Base-by-base conservation (phyloP, 92 coral and sea anemone genomes). In the Nematostella vectensis region DNA sequence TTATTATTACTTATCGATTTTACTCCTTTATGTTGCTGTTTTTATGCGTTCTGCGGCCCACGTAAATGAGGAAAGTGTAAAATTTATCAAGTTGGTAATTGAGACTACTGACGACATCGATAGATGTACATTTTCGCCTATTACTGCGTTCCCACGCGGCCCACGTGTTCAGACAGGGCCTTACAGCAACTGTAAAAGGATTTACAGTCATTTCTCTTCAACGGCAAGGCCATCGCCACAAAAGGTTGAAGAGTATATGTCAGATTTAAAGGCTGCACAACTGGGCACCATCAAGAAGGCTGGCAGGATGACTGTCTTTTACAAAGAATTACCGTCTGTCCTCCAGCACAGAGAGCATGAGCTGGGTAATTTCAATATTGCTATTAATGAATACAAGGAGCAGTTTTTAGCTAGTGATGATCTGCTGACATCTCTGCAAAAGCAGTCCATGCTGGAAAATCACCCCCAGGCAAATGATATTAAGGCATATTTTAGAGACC, bases 231-330 rank as follows among this genome's bases (percentile, higher is more conserved):
- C 51, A 10, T 10, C 51, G 4, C 71, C 71, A 33, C 49, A 65
- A 27, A 42, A 36, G 44, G 28, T 57, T 9, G 49, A 31, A 40
- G 49, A 27, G 31, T 44, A 47, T 24, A 44, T 59, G 55, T 23
- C 16, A 30, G 66, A 21, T 11, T 54, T 42, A 9, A 2, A 44
- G 25, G 20, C 12, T 21, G 66, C 51, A 27, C 0, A 43, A 10
- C 66, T 59, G 31, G 66, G 55, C 30, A 20, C 4, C 4, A 47
- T n/a, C 11, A 59, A 40, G 27, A 59, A 59, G 66, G 31, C 45
- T 31, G 51, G 60, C 42, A 63, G 48, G 61, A 23, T 43, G 25
- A 63, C 70, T 25, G 58, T 63, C 4, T 63, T 63, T 39, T 63
- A 63, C 60, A 51, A 51, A 55, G 61, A 29, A 2, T 33, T 63